Evolutionary conservation across 2,888 invertebrate species (phyloP).

Genomic region (Nycteola revayana): DNA sequence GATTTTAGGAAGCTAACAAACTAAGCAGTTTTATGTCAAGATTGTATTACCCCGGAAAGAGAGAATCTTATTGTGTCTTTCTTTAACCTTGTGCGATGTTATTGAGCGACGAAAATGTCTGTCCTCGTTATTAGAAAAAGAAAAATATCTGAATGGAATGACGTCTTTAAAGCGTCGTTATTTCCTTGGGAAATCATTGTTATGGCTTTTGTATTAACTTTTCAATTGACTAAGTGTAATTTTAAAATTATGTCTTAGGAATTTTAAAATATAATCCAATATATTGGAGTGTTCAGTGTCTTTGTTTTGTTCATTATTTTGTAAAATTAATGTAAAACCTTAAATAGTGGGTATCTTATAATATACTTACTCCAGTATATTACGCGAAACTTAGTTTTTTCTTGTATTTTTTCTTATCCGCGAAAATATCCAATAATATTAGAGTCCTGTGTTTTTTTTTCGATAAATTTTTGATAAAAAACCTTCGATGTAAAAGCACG

Average conservation of each 20-base stretch:
- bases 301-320: too few species aligned
- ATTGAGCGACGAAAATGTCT: constrained; percentile 7
- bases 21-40: background rate
- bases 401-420: too few species aligned
- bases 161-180: constrained; percentile 9
- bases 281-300: too few species aligned
- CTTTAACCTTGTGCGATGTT: constrained; percentile 2
- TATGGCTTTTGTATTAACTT: constrained; percentile 2
- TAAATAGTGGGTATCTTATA: too few species aligned
- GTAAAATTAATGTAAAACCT: too few species aligned
- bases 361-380: too few species aligned
- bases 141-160: constrained; percentile 2
- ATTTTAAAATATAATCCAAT: too few species aligned
- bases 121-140: constrained; percentile 7
- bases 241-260: constrained; percentile 8
- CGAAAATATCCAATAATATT: too few species aligned
- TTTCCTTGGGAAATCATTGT: constrained; percentile 9
- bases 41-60: background rate
- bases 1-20: background rate
- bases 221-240: constrained; percentile 6
- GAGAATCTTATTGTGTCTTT: background rate
- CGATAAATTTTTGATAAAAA: too few species aligned
- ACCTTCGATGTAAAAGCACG: too few species aligned
- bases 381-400: too few species aligned
- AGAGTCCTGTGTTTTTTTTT: too few species aligned